Conservation (phyloP, 2,888 invertebrate genomes). For the Agonum fuliginosum region DNA sequence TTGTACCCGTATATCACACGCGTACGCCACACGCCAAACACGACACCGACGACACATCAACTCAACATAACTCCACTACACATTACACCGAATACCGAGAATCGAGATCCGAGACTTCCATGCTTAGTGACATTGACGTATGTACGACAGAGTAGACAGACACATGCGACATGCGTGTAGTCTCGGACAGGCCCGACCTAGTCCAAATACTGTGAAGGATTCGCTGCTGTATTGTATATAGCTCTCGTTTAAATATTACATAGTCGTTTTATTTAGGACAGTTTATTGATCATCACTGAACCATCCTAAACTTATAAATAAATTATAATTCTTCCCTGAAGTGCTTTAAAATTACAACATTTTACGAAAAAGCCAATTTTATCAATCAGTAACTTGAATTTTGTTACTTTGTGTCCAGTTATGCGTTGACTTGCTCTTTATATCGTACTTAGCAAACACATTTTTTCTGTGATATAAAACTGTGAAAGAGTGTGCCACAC, state of each 20-base stretch:
- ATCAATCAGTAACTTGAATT: conserved; percentile 59
- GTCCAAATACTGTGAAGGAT: conserved; percentile 40
- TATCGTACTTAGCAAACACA: conserved; percentile 59
- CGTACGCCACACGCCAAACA: conserved; percentile 29
- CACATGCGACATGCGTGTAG: not conserved
- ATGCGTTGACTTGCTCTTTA: conserved; percentile 60
- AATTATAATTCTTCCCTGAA: conserved; percentile 73
- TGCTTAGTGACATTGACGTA: not conserved
- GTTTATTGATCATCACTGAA: conserved; percentile 60
- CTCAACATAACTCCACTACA: conserved; percentile 34
- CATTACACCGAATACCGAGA: conserved; percentile 33
- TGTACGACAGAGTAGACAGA: too few relatives aligned
- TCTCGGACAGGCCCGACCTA: conserved; percentile 19
- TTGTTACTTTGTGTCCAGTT: conserved; percentile 58
- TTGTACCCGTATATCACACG: conserved; percentile 55
- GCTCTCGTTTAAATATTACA: conserved; percentile 57
- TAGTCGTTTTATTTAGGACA: conserved; percentile 60
- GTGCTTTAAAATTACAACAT: conserved; percentile 71
- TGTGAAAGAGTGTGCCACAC: conserved; percentile 59
- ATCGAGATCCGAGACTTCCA: conserved; percentile 17
- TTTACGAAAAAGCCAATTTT: conserved; percentile 60
- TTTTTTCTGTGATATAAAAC: conserved; percentile 62
- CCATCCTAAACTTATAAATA: conserved; percentile 67
- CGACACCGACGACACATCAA: conserved; percentile 29
- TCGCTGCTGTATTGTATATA: conserved; percentile 54